phyloP scores from a whole-genome alignment of 2,888 invertebrate species.

The Amblyteles armatorius region DNA sequence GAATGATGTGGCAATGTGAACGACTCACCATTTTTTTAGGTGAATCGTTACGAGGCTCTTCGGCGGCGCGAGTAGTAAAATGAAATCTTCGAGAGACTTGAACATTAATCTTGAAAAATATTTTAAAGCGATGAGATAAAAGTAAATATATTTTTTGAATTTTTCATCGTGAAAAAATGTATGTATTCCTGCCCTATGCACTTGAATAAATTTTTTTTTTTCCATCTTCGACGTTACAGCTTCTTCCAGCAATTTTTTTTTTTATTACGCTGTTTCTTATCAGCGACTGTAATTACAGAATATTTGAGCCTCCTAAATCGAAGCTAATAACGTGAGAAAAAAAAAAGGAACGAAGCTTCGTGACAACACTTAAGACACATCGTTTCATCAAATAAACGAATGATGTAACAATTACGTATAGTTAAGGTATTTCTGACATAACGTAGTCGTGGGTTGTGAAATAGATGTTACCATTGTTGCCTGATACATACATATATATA shows the following conservation, averaged over 20 bases:
- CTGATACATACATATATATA: slow-evolving; percentile 47
- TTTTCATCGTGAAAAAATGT: not conserved
- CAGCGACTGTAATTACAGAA: not conserved
- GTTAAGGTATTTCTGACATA: slow-evolving; percentile 70
- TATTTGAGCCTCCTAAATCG: slow-evolving; percentile 6
- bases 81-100: not conserved
- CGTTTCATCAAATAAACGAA: slow-evolving; percentile 7
- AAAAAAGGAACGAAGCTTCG: not conserved
- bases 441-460: slow-evolving; percentile 77
- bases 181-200: not conserved
- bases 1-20: not conserved
- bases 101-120: not conserved
- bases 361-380: slow-evolving; percentile 7
- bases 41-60: not conserved
- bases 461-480: slow-evolving; percentile 72
- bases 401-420: slow-evolving; percentile 59
- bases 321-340: slow-evolving; percentile 2
- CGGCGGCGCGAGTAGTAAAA: slow-evolving; percentile 5
- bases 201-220: slow-evolving; percentile 39
- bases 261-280: not conserved
- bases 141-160: slow-evolving; percentile 41
- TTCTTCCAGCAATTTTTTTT: not conserved
- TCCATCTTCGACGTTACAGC: slow-evolving; percentile 37
- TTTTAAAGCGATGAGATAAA: not conserved
- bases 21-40: not conserved